phyloP scores from a whole-genome alignment of 2,888 invertebrate genomes.

The Amphimallon solstitiale region DNA sequence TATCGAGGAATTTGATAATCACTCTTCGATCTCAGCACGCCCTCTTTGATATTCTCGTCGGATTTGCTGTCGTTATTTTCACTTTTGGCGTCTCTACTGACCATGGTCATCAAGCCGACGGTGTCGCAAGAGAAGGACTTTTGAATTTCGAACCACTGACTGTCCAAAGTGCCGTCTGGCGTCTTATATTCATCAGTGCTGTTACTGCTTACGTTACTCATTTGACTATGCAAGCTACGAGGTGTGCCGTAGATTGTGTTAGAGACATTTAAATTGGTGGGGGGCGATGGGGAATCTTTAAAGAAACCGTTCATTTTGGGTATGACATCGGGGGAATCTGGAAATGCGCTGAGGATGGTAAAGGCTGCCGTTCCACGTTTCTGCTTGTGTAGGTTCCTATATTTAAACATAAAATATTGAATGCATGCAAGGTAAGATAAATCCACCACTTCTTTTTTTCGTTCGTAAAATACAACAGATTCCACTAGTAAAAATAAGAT shows the following conservation, averaged over 20 bases:
- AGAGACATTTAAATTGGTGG: conserved; percentile 39
- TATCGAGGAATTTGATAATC: conserved; percentile 59
- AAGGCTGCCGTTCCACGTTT: conserved; percentile 65
- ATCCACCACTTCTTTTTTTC: conserved; percentile 1
- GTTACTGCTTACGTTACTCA: conserved; percentile 52
- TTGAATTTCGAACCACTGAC: conserved; percentile 55
- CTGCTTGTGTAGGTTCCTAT: conserved; percentile 71
- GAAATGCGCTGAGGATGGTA: conserved; percentile 53
- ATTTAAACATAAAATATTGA: conserved; percentile 63
- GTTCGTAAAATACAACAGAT: not conserved
- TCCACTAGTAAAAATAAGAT: not conserved
- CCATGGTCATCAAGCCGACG: conserved; percentile 47
- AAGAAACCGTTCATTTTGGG: conserved; percentile 46
- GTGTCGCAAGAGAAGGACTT: conserved; percentile 55
- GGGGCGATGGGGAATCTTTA: conserved; percentile 17
- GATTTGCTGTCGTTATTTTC: conserved; percentile 1
- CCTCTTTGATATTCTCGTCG: conserved; percentile 39
- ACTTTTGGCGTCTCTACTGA: conserved; percentile 9
- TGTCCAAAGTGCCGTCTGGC: conserved; percentile 52
- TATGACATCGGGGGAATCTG: conserved; percentile 52
- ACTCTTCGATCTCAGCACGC: conserved; percentile 59
- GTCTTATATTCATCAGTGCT: conserved; percentile 58
- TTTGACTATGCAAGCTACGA: conserved; percentile 45
- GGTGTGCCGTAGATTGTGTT: conserved; percentile 25
- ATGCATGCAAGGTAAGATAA: conserved; percentile 54